Conservation (phyloP, 1,140 invertebrate species). For the Ceratosolen solmsi region DNA sequence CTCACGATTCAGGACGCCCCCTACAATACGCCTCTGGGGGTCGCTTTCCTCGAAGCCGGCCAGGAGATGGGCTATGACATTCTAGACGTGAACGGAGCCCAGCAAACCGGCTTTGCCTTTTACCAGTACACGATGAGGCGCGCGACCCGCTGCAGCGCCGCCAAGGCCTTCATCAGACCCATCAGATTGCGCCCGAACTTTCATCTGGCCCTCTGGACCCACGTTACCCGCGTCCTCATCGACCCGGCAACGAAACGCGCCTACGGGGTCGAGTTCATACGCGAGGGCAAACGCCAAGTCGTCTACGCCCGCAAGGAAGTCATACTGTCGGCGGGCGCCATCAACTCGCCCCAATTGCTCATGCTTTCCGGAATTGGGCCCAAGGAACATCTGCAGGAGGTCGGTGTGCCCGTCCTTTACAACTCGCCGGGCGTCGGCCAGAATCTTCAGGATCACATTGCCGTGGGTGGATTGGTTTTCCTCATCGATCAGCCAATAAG, state of each 20-base stretch:
- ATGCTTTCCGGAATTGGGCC: conserved; percentile 91
- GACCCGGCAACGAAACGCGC: conserved; percentile 81
- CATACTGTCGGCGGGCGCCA: conserved; percentile 84
- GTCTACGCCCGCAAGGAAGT: conserved; percentile 85
- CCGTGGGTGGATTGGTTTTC: conserved; percentile 85
- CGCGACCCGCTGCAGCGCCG: conserved; percentile 83
- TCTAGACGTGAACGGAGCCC: conserved; percentile 82
- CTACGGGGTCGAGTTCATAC: conserved; percentile 85
- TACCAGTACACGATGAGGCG: conserved; percentile 88
- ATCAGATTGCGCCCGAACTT: conserved; percentile 82
- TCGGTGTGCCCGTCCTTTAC: conserved; percentile 79
- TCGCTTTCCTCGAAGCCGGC: conserved; percentile 89
- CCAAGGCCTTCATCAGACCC: conserved; percentile 87
- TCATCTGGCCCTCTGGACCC: conserved; percentile 82
- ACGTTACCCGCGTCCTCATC: conserved; percentile 85
- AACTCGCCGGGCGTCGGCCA: conserved; percentile 84
- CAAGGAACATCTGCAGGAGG: conserved; percentile 78
- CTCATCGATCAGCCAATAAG: conserved; percentile 86
- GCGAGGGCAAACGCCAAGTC: conserved; percentile 77
- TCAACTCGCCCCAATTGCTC: conserved; percentile 85
- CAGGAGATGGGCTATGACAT: conserved; percentile 93
- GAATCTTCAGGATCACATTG: conserved; percentile 90
- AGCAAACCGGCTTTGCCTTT: conserved; percentile 87
- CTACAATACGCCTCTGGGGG: conserved; percentile 85
- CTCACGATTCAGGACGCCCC: conserved; percentile 86